Conservation (phyloP, 2,797 vertebrate genomes). For the Serranus cabrilla region DNA sequence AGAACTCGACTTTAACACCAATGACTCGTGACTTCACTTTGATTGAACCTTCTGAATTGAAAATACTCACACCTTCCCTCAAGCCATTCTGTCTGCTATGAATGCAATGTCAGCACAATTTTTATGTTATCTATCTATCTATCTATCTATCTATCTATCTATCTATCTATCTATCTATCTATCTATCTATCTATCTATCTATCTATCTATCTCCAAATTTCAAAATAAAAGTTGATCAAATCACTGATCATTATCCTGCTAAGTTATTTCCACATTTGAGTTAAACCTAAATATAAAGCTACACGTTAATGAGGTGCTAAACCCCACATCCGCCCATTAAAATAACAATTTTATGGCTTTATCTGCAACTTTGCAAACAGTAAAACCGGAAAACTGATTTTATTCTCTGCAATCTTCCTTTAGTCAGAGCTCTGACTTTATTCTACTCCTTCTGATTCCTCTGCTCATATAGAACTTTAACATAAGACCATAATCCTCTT, state of each 20-base stretch:
- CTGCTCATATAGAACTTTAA: background rate
- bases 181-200: no score
- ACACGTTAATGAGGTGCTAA: background rate
- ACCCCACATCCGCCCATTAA: background rate
- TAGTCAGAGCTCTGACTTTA: constrained; percentile 3
- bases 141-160: no score
- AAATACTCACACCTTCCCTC: no score
- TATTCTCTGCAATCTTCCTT: constrained; percentile 1
- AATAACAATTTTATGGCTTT: background rate
- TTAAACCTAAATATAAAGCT: background rate
- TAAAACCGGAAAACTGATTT: background rate
- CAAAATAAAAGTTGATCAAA: background rate
- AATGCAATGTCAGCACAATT: no score
- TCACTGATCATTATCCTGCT: background rate
- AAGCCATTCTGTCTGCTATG: no score
- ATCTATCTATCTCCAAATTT: background rate
- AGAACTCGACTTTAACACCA: no score
- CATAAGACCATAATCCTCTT: constrained; percentile 32
- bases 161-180: no score
- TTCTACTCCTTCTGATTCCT: constrained; percentile 10
- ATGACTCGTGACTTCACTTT: no score
- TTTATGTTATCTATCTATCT: no score
- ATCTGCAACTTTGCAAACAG: background rate
- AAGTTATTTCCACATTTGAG: background rate
- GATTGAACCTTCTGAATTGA: no score